A percentile compares a stretch with the other conserved stretches of the same genome.
Conservation (phyloP, 2,113 vertebrate species). For the Callaeas wilsoni region DNA sequence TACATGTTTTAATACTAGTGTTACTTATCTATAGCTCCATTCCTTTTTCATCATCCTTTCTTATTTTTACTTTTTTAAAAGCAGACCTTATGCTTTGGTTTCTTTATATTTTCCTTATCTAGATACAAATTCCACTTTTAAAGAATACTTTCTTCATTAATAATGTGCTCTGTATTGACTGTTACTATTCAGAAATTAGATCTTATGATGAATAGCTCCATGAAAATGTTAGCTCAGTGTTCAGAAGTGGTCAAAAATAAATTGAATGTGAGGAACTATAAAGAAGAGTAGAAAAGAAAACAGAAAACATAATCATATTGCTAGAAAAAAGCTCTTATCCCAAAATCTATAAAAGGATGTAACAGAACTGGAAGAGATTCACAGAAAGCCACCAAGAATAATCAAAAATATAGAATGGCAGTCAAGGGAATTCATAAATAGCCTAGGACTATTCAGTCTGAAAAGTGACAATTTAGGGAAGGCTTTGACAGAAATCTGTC, state of each 20-base stretch:
- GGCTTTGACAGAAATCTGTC: constrained; percentile 6
- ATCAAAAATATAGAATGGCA: not conserved
- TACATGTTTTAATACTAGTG: not conserved
- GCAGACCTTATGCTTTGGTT: not conserved
- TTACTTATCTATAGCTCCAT: not conserved
- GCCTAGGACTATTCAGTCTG: not conserved
- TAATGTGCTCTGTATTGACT: not conserved
- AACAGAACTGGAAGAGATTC: not conserved
- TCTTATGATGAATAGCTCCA: not conserved
- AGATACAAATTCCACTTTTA: not conserved
- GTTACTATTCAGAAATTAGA: not conserved
- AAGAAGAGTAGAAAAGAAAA: not conserved
- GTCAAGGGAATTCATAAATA: not conserved
- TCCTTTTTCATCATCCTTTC: not conserved
- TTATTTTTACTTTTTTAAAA: not conserved
- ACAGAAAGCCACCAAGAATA: not conserved
- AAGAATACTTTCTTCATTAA: not conserved
- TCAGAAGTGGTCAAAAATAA: not conserved
- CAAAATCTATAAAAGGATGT: not conserved
- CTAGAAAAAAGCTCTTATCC: not conserved
- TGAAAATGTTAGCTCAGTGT: not conserved
- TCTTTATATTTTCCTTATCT: not conserved
- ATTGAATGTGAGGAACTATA: not conserved
- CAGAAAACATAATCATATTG: not conserved
- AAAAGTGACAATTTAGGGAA: not conserved